A percentile compares a stretch with the other conserved stretches of the same genome.
Evolutionary conservation across 2,888 invertebrate species (phyloP).

Genomic region (Drosophila leonis): DNA sequence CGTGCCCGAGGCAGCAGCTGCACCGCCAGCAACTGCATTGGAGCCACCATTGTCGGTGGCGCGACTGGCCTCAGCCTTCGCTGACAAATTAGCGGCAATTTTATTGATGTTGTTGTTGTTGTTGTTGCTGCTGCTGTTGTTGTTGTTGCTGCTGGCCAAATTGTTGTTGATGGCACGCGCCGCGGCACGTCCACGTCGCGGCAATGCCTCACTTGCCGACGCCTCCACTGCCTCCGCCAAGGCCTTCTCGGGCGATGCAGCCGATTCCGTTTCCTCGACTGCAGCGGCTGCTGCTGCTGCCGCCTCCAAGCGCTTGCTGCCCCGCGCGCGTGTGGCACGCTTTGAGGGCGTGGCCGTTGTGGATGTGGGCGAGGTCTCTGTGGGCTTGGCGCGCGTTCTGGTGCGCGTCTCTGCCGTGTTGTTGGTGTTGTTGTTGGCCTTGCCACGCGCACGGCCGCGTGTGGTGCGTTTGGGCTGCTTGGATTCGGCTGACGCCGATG

Average conservation of each 20-base stretch:
- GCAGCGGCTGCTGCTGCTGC: conserved; percentile 12
- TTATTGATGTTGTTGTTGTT: conserved; percentile 77
- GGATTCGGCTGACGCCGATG: not conserved
- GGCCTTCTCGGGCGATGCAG: conserved; percentile 39
- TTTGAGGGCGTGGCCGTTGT: conserved; percentile 16
- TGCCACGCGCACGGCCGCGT: conserved; percentile 68
- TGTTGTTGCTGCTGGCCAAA: conserved; percentile 43
- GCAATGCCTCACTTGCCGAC: conserved; percentile 13
- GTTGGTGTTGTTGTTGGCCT: conserved; percentile 36
- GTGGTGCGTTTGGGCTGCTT: conserved; percentile 64
- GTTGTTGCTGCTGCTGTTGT: conserved; percentile 45
- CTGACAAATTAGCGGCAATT: conserved; percentile 80
- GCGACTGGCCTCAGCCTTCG: conserved; percentile 76
- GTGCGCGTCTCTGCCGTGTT: conserved; percentile 53
- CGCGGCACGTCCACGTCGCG: conserved; percentile 79
- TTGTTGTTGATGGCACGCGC: conserved; percentile 80
- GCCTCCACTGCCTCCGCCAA: conserved; percentile 21
- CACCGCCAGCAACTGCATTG: not conserved
- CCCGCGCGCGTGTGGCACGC: conserved; percentile 68
- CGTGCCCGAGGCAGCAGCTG: conserved; percentile 9
- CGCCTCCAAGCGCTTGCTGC: conserved; percentile 36
- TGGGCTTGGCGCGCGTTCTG: conserved; percentile 35
- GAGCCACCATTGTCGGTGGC: conserved; percentile 44
- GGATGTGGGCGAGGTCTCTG: conserved; percentile 17
- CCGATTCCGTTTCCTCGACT: conserved; percentile 48